Evolutionary conservation across 1,140 invertebrate genomes (phyloP), one percentile per base, ranked within the genome.

Genomic region (Drosophila ironensis): DNA sequence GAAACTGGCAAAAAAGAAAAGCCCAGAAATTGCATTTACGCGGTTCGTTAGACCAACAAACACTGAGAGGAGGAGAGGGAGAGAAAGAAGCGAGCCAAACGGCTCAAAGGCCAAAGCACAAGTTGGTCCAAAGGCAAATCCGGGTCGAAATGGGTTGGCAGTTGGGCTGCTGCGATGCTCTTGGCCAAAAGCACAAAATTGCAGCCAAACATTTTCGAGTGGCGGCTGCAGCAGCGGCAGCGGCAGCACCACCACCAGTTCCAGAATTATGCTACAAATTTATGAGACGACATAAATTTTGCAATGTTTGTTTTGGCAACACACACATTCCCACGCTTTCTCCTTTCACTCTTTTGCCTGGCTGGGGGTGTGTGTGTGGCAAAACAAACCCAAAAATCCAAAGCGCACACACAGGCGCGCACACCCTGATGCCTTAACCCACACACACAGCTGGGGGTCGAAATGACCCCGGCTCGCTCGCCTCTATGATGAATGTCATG

Each of bases 281-380:
- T 84, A 84, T 84, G 80, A 80, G 80, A 80, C 74, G 80, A 84
- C 80, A 84, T 84, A 84, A 84, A 84, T 84, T 84, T 80, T 86
- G 66, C 80, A 80, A 86, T 80, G 80, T 86, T 84, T 84, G 80
- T 84, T 84, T 75, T 87, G 80, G 74, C 74, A 56, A 69, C 77
- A 81, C 71, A 73, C 57, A 67, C 67, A 40, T 28, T 54, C 37
- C 16, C 35, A 40, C 41, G 27, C 17, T 25, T 20, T 2, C 6
- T 33, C 27, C 27, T 66, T 35, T 14, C 4, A 33, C 12, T 44
- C 6, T 38, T 25, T 38, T 50, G 1, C 9, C 12, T 28, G 30
- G 12, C 3, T 50, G 11, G 5, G 17, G 6, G 14, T 14, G 19
- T 11, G 17, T n/a, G 9, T 16, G 41, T 38, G 24, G 63, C 70